Conservation (phyloP, 2,113 vertebrate genomes). For the Anhinga anhinga region DNA sequence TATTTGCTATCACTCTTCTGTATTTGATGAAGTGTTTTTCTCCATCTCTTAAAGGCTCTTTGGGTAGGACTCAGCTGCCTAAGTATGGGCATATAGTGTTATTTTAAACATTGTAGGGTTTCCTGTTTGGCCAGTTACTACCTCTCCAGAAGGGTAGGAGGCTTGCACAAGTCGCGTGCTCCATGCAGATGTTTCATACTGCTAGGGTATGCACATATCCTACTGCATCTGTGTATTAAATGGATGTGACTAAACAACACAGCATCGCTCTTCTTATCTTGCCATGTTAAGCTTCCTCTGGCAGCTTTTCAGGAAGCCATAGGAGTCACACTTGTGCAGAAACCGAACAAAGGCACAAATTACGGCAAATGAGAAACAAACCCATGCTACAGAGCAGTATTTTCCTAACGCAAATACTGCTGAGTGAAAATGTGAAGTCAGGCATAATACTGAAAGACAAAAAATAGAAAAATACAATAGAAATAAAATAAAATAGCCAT, state of each 20-base stretch:
- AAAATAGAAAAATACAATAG: neutral
- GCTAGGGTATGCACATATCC: fast-evolving
- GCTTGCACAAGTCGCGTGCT: neutral
- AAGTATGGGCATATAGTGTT: neutral
- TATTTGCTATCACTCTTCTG: neutral
- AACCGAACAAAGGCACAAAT: neutral
- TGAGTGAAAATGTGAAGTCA: neutral
- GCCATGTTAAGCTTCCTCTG: neutral
- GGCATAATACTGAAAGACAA: neutral
- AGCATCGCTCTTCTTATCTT: neutral
- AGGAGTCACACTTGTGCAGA: neutral
- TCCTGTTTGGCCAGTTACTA: neutral
- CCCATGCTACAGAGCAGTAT: neutral
- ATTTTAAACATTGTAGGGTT: neutral
- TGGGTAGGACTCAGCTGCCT: neutral
- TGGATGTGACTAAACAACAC: neutral
- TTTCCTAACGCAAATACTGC: neutral
- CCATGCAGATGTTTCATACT: neutral
- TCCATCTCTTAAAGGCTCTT: neutral
- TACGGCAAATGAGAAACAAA: neutral
- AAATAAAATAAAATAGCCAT: neutral
- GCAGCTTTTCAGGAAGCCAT: neutral
- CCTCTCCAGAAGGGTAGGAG: neutral
- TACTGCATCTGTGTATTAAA: neutral
- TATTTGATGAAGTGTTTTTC: neutral